Evolutionary conservation across 2,797 vertebrate genomes (phyloP).

Genomic region (Sebastolobus alascanus): DNA sequence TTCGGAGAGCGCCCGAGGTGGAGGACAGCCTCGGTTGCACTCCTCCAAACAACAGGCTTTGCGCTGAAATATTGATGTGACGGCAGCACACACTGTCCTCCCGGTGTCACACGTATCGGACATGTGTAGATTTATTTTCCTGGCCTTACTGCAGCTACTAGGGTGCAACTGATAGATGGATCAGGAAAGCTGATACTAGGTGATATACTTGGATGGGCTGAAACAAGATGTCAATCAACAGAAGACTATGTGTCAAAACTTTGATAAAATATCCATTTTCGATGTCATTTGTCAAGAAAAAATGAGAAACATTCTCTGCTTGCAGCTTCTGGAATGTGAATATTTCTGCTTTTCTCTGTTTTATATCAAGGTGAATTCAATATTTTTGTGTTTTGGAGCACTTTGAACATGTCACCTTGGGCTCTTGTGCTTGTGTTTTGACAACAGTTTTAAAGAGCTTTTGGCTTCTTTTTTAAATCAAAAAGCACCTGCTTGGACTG

Average conservation of each 20-base stretch:
- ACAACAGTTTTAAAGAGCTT: too few species aligned
- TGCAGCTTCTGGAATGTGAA: background rate
- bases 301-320: background rate
- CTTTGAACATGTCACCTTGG: background rate
- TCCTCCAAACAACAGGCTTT: constrained; percentile 51
- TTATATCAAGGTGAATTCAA: background rate
- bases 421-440: too few species aligned
- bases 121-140: constrained; percentile 34
- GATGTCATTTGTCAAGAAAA: background rate
- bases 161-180: background rate
- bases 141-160: background rate
- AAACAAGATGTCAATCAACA: background rate
- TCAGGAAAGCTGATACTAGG: background rate
- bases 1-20: constrained; percentile 38
- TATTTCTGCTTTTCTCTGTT: background rate
- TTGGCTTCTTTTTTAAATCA: background rate
- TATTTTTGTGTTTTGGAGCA: background rate
- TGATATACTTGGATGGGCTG: background rate
- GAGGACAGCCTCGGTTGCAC: constrained; percentile 42
- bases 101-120: constrained; percentile 31
- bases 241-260: background rate
- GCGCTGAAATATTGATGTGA: constrained; percentile 65
- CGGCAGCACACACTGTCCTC: constrained; percentile 32
- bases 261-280: background rate
- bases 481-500: background rate